Evolutionary conservation across 2,888 invertebrate genomes (phyloP), one percentile per base, ranked within the genome.

Genomic region (Scaeva pyrastri): DNA sequence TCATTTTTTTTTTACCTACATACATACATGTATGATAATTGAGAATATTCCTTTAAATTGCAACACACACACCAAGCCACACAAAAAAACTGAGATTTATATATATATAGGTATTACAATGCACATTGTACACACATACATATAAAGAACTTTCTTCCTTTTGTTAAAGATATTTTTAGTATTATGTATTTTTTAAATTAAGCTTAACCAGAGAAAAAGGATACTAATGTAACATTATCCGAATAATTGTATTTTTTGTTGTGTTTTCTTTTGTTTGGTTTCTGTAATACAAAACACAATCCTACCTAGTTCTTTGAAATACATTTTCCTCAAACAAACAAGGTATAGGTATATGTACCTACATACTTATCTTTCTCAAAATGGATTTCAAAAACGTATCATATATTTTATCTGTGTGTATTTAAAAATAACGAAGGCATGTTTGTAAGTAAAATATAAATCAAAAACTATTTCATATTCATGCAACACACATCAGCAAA

Each of bases 31-130:
- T n/a, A n/a, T n/a, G n/a, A 76, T 82, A 72, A 72, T n/a, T 76
- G 66, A 58, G 50, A 71, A n/a, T n/a, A 60, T 72, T 19, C 36
- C 43, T 50, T 31, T 77, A 7, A 76, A 82, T 72, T 82, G 76
- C 66, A 58, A 43, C 60, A 50, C 41, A 31, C 6, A 31, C 0
- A 31, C 31, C 5, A 8, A 64, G 52, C 23, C 52, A 16, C 41
- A 81, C 41, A 70, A 64, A 48, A 64, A 48, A 58, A 39, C 19
- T 19, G 56, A 71, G 64, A 64, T 75, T 75, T 72, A 82, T 72
- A n/a, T 19, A 14, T 11, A n/a, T 31, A 31, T 31, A n/a, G n/a
- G n/a, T n/a, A n/a, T n/a, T n/a, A n/a, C n/a, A n/a, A n/a, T n/a
- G n/a, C n/a, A n/a, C n/a, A n/a, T n/a, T n/a, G n/a, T n/a, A n/a